Conservation (phyloP, 2,888 invertebrate genomes). For the Kryphioiulus occultus region DNA sequence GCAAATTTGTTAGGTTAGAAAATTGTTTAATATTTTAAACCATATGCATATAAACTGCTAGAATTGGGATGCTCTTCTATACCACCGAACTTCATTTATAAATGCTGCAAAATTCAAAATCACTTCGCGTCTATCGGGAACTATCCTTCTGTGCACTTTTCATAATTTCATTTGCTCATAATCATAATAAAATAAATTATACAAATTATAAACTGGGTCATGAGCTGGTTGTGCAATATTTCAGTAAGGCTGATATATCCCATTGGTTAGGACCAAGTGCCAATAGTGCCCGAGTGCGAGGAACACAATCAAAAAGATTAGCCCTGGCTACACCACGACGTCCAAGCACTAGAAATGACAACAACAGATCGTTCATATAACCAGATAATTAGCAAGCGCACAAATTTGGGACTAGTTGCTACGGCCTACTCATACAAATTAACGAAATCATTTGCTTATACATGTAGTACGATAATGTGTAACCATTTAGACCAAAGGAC, state of each 20-base stretch:
- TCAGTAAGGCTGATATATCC: not conserved
- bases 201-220: not conserved
- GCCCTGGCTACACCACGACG: too few relatives aligned
- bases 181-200: not conserved
- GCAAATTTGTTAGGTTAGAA: not conserved
- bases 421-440: not conserved
- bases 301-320: too few relatives aligned
- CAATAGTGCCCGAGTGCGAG: too few relatives aligned
- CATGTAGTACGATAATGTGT: not conserved
- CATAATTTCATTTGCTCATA: not conserved
- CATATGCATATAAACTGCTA: too few relatives aligned
- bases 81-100: not conserved
- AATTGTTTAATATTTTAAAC: not conserved
- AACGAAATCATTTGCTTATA: not conserved
- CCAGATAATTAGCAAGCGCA: not conserved
- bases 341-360: not conserved
- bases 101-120: not conserved
- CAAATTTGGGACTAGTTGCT: not conserved
- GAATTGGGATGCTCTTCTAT: too few relatives aligned
- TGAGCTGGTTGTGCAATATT: not conserved
- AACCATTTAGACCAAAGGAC: constrained; percentile 42
- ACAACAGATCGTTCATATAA: not conserved
- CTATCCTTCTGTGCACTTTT: not conserved
- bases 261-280: not conserved
- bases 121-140: not conserved